A percentile compares a stretch with the other conserved stretches of the same genome.
These are phyloP conservation scores for Plebejus argus DNA, from an alignment of 2,888 invertebrate species.

Conservation along the genomic window DNA sequence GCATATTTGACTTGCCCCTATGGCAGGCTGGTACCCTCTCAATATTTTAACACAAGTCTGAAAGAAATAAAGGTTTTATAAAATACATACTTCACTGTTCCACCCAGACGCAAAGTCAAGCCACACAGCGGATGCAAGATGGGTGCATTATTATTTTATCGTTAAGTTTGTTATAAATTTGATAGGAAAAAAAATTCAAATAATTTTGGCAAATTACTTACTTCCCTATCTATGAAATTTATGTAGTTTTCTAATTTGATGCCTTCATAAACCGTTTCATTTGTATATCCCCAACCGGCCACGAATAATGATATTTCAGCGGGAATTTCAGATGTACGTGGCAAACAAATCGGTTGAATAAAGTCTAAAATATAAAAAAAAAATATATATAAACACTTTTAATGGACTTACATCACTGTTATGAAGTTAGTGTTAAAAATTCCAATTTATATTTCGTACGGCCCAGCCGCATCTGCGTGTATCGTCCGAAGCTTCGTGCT, in stretches of 20 bases:
- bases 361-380: conserved; percentile 56
- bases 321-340: conserved; percentile 46
- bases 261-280: conserved; percentile 50
- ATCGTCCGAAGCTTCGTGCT: no score
- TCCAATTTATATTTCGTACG: no score
- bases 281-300: conserved; percentile 80
- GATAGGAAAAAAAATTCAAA: no score
- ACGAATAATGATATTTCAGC: conserved; percentile 48
- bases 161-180: no score
- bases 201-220: conserved; percentile 38
- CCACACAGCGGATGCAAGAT: no score
- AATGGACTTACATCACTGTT: neutral
- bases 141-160: no score
- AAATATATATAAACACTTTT: neutral
- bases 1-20: conserved; percentile 64
- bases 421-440: no score
- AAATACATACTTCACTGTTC: no score
- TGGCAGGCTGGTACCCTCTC: neutral
- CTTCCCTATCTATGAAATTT: conserved; percentile 46
- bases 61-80: conserved; percentile 12
- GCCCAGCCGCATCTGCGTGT: no score
- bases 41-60: conserved; percentile 36
- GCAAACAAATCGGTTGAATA: conserved; percentile 66
- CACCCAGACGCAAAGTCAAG: neutral
- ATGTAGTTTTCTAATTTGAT: conserved; percentile 53